phyloP scores from a whole-genome alignment of 2,888 invertebrate species.

The Eurytoma adleriae region DNA sequence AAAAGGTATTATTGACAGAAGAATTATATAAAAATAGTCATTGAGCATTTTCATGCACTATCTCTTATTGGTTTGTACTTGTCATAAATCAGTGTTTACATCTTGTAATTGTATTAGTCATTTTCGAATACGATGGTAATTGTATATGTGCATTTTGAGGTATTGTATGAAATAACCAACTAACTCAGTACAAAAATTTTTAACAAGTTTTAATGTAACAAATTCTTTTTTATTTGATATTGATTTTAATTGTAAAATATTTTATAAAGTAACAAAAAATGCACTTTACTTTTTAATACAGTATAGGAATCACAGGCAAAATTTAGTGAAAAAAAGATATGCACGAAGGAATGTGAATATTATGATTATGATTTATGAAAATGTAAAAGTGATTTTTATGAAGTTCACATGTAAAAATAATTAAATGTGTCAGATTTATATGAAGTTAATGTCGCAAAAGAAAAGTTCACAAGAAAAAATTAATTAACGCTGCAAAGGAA shows the following conservation, averaged over 20 bases:
- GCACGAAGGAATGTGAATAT: no score
- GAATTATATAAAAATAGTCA: background rate
- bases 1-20: background rate
- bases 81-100: slow-evolving; percentile 1
- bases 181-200: background rate
- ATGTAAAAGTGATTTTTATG: no score
- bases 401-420: no score
- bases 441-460: no score
- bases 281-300: background rate
- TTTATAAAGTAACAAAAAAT: background rate
- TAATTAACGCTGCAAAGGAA: no score
- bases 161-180: slow-evolving; percentile 22
- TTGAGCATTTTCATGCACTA: background rate
- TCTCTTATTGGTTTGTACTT: background rate
- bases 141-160: slow-evolving; percentile 24
- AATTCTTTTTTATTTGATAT: background rate
- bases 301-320: no score
- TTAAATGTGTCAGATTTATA: no score
- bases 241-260: background rate
- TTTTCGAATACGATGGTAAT: background rate
- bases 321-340: no score
- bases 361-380: no score
- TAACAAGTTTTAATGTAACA: background rate
- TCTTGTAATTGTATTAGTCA: background rate
- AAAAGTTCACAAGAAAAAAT: no score